Base-by-base conservation (phyloP, 2,113 vertebrate species). In the Panthera leo region DNA sequence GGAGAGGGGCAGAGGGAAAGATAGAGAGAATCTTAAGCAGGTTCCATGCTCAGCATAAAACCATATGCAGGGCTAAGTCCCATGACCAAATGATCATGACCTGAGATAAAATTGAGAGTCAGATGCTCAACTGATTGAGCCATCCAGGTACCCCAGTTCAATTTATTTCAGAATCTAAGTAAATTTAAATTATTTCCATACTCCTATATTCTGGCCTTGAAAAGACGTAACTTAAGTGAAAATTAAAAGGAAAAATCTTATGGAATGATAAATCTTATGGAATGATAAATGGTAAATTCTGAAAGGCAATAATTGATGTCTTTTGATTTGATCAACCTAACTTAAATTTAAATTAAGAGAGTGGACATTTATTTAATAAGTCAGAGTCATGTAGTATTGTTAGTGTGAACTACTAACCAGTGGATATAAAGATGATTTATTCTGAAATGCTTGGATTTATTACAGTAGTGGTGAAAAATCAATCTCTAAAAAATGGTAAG, bases 291-390 rank as follows among this genome's bases (percentile, higher is more conserved):
- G 68, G 45, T 45, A 45, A 45, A 45, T 45, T 45, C 45, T 2
- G 4, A 76, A 76, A 92, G 5, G 19, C 29, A 67, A 4, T 2
- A 13, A 67, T 5, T 73, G 12, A 89, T 96, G 89, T 96, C n/a
- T 97, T 96, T 95, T 97, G 97, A 96, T 97, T 97, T 39, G 93
- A 97, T 97, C 51, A 58, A 42, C 73, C 94, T 88, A 97, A 93
- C 42, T 92, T 97, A 96, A 96, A 15, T 95, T 65, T 94, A 45
- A 95, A 71, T 61, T 90, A 92, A 19, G n/a, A 80, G 2, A 92
- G 48, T 83, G 29, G 6, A 58, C 83, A 31, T 97, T 95, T 92
- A 88, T 95, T 97, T 89, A 96, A 92, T 95, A 98, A 95, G 21
- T 2, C 91, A 79, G 27, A 95, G 73, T 76, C 96, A 39, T 0